These are phyloP conservation scores for Plebejus argus DNA, from an alignment of 2,888 invertebrate genomes.

Conservation along the genomic window DNA sequence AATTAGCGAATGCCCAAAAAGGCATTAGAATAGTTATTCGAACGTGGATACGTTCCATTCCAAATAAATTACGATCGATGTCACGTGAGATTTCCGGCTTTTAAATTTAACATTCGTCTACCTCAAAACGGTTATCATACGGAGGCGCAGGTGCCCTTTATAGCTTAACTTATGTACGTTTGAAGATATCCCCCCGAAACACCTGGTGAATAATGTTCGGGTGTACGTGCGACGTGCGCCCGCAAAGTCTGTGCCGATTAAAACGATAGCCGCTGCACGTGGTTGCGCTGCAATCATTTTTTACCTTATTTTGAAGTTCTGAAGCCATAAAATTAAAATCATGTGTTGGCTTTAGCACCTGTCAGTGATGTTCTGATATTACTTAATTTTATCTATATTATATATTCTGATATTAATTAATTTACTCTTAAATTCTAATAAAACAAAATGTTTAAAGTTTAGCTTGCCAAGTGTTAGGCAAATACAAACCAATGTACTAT, in stretches of 20 bases:
- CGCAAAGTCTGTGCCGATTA: neutral
- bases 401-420: no score
- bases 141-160: neutral
- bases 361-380: no score
- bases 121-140: neutral
- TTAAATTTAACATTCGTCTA: neutral
- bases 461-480: no score
- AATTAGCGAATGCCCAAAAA: neutral
- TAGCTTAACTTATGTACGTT: slow-evolving; percentile 19
- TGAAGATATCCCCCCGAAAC: slow-evolving; percentile 3
- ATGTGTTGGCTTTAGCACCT: no score
- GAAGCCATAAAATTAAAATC: neutral
- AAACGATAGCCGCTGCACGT: neutral
- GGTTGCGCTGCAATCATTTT: neutral
- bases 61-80: neutral
- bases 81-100: neutral
- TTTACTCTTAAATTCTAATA: no score
- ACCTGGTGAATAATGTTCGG: slow-evolving; percentile 14
- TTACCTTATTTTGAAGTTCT: neutral
- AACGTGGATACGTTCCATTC: neutral
- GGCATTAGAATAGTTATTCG: neutral
- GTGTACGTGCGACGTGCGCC: slow-evolving; percentile 16
- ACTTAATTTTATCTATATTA: no score
- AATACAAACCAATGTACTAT: no score
- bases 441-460: no score